Base-by-base conservation (phyloP, 1,140 invertebrate genomes). In the Thaumetopoea pityocampa region DNA sequence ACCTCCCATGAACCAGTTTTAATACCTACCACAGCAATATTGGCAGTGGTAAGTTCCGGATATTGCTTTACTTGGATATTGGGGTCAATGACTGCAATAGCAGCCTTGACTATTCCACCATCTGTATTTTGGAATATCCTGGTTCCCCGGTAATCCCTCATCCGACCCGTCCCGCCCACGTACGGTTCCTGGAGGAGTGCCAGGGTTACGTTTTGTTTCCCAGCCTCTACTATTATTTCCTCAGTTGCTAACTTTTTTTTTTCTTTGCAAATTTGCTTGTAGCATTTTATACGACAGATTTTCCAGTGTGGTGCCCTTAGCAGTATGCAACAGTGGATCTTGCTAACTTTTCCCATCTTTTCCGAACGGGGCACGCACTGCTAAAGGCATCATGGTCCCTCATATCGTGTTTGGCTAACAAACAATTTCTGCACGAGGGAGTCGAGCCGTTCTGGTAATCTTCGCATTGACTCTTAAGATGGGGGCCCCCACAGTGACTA, bases 211-310 rank as follows among this genome's bases (percentile, higher is more conserved):
- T 22, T 29, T 1, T 12, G 14, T 7, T 34, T 34, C 1, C n/a
- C 3, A 0, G 40, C 40, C 4, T 27, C 30, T 0, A 38, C 3
- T 4, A 51, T 12, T 1, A 51, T 1, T 16, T 51, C 48, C 1
- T 28, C 10, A 1, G 35, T 44, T 6, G 48, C 48, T 3, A 43
- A 6, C 16, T n/a, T n/a, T n/a, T n/a, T 33, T 29, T 12, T 32
- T 51, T 8, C 48, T 8, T 14, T 44, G 48, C 8, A 51, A 20
- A 24, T 44, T 51, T 4, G 29, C 23, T 26, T 50, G 46, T 5
- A 24, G 5, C 4, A 27, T n/a, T 4, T 3, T 4, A 23, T 27
- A 20, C 3, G 5, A 7, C 9, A 4, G 5, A 9, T 26, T 4
- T 26, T 4, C 8, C 23, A 9, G 4, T 26, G 2, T 11, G 1